Evolutionary conservation across 2,888 invertebrate species (phyloP).

Genomic region (Sphinx pinastri): DNA sequence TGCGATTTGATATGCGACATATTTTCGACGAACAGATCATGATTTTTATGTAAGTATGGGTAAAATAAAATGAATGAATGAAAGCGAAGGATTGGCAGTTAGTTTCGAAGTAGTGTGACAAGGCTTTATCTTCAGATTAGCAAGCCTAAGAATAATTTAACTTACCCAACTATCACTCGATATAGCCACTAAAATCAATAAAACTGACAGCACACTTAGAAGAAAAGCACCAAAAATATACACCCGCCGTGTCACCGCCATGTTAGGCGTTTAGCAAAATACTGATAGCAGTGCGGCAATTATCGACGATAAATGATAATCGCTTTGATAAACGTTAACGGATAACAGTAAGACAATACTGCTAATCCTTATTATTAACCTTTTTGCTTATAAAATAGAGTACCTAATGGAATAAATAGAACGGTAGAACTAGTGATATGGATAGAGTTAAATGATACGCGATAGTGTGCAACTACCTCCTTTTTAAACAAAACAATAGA

Average conservation of each 20-base stretch:
- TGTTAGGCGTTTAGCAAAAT: slow-evolving; percentile 43
- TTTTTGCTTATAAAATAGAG: no score
- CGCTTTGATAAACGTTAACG: slow-evolving; percentile 28
- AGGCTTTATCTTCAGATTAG: neutral
- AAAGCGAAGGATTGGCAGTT: neutral
- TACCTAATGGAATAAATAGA: neutral
- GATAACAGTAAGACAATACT: slow-evolving; percentile 24
- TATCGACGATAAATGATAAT: slow-evolving; percentile 46
- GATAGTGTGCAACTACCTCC: no score
- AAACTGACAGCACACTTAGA: slow-evolving; percentile 64
- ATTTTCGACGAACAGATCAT: no score
- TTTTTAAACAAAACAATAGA: no score
- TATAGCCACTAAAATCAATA: slow-evolving; percentile 63
- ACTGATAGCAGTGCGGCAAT: slow-evolving; percentile 39
- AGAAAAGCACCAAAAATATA: slow-evolving; percentile 74
- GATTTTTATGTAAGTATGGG: no score
- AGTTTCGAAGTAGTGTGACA: neutral
- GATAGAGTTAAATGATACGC: no score
- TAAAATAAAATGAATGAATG: no score
- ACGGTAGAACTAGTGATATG: neutral
- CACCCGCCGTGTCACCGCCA: slow-evolving; percentile 75
- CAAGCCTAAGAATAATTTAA: slow-evolving; percentile 29
- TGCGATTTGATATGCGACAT: no score
- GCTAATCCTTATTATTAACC: neutral
- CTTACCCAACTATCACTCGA: slow-evolving; percentile 78